A percentile compares a stretch with the other conserved stretches of the same genome.
Evolutionary conservation across 2,113 vertebrate species (phyloP).

Genomic region (Heterotis niloticus): DNA sequence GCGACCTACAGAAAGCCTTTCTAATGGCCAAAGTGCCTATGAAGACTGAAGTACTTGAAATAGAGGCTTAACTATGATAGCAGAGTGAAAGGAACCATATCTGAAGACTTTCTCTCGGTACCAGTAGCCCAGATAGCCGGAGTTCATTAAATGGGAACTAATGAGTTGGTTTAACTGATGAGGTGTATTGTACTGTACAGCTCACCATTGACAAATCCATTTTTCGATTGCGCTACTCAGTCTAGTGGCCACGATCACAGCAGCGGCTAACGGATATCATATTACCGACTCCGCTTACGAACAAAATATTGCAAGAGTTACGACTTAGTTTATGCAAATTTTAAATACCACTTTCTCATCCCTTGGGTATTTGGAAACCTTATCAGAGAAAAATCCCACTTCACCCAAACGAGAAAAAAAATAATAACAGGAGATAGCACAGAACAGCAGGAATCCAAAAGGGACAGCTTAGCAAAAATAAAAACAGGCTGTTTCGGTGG

Average conservation of each 20-base stretch:
- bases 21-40: conserved; percentile 47
- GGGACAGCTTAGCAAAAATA: conserved; percentile 22
- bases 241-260: conserved; percentile 10
- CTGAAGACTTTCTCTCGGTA: background rate
- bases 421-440: conserved; percentile 5
- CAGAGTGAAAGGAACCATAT: conserved; percentile 2
- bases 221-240: background rate
- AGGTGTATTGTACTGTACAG: conserved; percentile 34
- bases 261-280: background rate
- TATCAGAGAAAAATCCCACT: conserved; percentile 22
- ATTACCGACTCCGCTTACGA: background rate
- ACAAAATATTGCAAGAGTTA: conserved; percentile 11
- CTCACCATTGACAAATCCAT: background rate
- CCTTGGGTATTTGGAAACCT: conserved; percentile 21
- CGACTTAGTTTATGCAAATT: conserved; percentile 11
- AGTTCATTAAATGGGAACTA: conserved; percentile 47
- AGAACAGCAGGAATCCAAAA: background rate
- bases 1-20: conserved; percentile 13
- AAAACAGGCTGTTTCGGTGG: conserved; percentile 10
- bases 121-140: background rate
- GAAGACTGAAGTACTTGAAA: conserved; percentile 45
- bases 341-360: conserved; percentile 14
- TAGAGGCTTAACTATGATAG: conserved; percentile 41
- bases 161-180: conserved; percentile 60
- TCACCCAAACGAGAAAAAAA: background rate